A percentile compares a stretch with the other conserved stretches of the same genome.
These are phyloP conservation scores for Orchesella cincta DNA, from an alignment of 1,140 invertebrate genomes.

Conservation along the genomic window DNA sequence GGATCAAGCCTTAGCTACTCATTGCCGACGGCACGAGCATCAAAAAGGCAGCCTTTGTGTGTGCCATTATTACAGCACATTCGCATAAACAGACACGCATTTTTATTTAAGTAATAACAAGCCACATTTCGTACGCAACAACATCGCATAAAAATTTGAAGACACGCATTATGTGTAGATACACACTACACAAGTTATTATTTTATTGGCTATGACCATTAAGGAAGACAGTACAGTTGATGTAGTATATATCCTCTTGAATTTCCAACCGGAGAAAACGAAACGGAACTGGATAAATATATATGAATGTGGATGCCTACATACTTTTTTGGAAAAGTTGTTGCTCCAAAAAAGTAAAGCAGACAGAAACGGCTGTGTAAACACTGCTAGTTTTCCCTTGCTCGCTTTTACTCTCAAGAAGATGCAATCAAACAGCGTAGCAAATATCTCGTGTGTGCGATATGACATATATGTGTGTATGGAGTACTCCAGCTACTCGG, in stretches of 20 bases:
- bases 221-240: too few species aligned
- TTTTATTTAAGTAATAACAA: too few species aligned
- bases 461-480: not conserved
- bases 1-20: too few species aligned
- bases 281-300: too few species aligned
- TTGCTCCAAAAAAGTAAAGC: not conserved
- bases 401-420: not conserved
- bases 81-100: too few species aligned
- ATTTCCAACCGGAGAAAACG: not conserved
- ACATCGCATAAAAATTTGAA: too few species aligned
- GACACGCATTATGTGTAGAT: too few species aligned
- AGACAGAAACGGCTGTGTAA: not conserved
- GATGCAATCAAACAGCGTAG: not conserved
- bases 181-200: slow-evolving; percentile 18
- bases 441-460: not conserved
- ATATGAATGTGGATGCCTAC: too few species aligned
- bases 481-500: not conserved
- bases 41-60: too few species aligned
- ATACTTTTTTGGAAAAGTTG: not conserved
- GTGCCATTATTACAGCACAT: too few species aligned
- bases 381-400: not conserved
- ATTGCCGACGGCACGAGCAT: too few species aligned
- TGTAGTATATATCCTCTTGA: not conserved
- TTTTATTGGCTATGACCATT: not conserved
- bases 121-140: too few species aligned